Percentiles rank a stretch among this genome's conserved stretches.
These are phyloP conservation scores for Drosophila repletoides DNA, from an alignment of 1,140 invertebrate species.

Conservation along the genomic window DNA sequence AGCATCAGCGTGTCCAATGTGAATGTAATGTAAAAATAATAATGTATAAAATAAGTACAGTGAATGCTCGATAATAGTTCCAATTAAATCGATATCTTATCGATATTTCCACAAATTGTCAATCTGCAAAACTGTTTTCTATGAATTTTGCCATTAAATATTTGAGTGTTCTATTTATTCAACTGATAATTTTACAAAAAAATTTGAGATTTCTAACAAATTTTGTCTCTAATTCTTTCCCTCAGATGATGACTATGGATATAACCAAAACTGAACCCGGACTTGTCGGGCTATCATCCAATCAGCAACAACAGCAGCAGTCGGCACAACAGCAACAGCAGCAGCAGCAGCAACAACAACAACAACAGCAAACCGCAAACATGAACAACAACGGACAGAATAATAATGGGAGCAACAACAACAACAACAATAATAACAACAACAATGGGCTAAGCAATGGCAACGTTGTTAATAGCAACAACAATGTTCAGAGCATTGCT, in stretches of 20 bases:
- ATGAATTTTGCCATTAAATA: no score
- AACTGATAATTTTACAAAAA: no score
- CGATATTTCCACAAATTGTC: no score
- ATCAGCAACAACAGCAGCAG: constrained; percentile 65
- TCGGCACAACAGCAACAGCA: constrained; percentile 32
- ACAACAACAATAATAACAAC: constrained; percentile 53
- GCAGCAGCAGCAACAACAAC: constrained; percentile 39
- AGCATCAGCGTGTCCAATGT: constrained; percentile 12
- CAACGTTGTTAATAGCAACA: constrained; percentile 36
- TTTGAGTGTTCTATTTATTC: no score
- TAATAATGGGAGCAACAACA: constrained; percentile 61
- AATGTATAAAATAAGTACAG: background rate
- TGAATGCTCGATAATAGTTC: no score
- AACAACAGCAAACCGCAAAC: constrained; percentile 73
- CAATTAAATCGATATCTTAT: no score
- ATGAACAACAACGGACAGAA: constrained; percentile 77
- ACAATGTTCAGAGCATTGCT: constrained; percentile 68
- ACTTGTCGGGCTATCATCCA: constrained; percentile 76
- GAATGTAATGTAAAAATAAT: background rate
- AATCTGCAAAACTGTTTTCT: no score
- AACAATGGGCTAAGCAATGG: constrained; percentile 12
- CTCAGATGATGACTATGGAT: constrained; percentile 88
- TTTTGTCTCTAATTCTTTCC: background rate
- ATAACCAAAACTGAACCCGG: constrained; percentile 86
- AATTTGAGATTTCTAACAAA: no score